Base-by-base conservation (phyloP, 2,797 vertebrate species). In the Melanitta fusca region DNA sequence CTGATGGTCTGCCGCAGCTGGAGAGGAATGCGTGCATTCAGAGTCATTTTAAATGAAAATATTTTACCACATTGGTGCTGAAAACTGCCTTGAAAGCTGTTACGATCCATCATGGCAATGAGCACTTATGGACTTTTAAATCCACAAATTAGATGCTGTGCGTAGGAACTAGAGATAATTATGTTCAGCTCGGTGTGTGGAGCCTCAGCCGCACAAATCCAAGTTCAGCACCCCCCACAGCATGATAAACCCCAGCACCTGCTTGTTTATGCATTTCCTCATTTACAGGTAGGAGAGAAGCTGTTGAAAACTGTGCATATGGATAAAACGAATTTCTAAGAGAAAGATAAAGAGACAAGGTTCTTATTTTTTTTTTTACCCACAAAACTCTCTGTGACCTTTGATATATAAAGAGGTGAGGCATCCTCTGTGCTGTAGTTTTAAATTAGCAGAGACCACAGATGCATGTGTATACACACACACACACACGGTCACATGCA, bases 31-130 rank as follows among this genome's bases (percentile, higher is more conserved):
- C 4, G 25, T 58, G 25, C 73, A 89, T 92, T 77, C 84, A 88
- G 86, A 93, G 72, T 72, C 93, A 91, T 97, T 97, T 96, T 87
- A 97, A 95, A 95, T 78, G 7, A 70, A 39, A 80, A 36, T 96
- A 41, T 89, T 96, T 94, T 95, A 80, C 93, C 89, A 90, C 0
- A 1, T 13, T 41, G 84, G 61, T 85, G 93, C 17, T 65, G 89
- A 90, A 93, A 95, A 80, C 80, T 69, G 80, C 71, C 62, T 96
- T 77, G 68, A 86, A 96, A 96, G 95, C 80, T 95, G 95, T 89
- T 95, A 86, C 51, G 91, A 95, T 91, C 95, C 80, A 88, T 90
- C 86, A 95, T 22, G 83, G 71, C 88, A 92, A 72, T 84, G 95
- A 93, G 49, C 57, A 79, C 71, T 96, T 95, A 94, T 1, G 60